Evolutionary conservation across 2,797 vertebrate species (phyloP).

Genomic region (Ctenopoma multispine): DNA sequence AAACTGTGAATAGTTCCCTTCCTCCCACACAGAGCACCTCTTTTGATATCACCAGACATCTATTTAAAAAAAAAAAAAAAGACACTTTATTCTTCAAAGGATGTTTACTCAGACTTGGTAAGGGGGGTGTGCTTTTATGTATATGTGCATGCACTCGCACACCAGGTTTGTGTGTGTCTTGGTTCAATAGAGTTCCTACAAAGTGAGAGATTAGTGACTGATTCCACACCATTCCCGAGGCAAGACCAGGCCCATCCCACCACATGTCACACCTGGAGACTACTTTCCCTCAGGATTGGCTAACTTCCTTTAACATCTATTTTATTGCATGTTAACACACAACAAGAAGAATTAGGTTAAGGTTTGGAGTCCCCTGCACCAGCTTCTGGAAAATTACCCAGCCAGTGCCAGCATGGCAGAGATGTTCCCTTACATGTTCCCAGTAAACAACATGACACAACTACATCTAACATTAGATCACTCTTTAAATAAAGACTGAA

Average conservation of each 20-base stretch:
- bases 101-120: conserved; percentile 74
- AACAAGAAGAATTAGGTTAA: conserved; percentile 37
- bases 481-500: conserved; percentile 66
- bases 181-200: conserved; percentile 76
- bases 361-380: conserved; percentile 31
- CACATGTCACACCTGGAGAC: conserved; percentile 76
- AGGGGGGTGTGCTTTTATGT: conserved; percentile 39
- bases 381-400: conserved; percentile 45
- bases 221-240: conserved; percentile 78
- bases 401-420: conserved; percentile 51
- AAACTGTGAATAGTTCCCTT: conserved; percentile 66
- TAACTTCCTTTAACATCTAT: conserved; percentile 58
- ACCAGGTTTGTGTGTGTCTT: conserved; percentile 36
- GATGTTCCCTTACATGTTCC: conserved; percentile 54
- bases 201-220: conserved; percentile 80
- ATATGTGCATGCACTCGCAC: conserved; percentile 35
- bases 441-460: conserved; percentile 72
- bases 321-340: conserved; percentile 38
- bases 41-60: conserved; percentile 76
- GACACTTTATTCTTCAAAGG: conserved; percentile 83
- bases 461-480: conserved; percentile 65
- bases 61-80: conserved; percentile 66
- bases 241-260: conserved; percentile 82
- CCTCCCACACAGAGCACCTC: conserved; percentile 59
- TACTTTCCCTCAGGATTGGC: conserved; percentile 67